Evolutionary conservation across 92 coral and sea anemone genomes (phyloP).

Genomic region (Porites cylindrica): DNA sequence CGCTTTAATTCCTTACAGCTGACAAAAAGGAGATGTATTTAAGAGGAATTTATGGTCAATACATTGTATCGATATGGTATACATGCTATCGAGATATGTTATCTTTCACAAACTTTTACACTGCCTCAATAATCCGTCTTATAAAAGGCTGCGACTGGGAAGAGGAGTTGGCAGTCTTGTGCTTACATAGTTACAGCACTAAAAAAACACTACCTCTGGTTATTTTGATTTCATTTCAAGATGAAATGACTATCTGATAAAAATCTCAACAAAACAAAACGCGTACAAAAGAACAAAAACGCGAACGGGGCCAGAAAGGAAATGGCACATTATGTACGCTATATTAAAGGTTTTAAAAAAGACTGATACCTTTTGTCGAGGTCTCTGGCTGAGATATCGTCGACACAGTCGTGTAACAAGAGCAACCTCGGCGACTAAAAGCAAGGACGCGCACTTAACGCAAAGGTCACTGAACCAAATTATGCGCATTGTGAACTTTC

Average conservation of each 20-base stretch:
- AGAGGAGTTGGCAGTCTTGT: background rate
- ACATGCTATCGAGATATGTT: background rate
- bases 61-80: background rate
- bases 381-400: background rate
- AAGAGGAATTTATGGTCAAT: background rate
- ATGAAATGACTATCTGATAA: constrained; percentile 50
- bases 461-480: constrained; percentile 18
- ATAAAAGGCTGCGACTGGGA: background rate
- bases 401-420: background rate
- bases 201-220: background rate
- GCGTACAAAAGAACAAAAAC: constrained; percentile 38
- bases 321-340: constrained; percentile 10
- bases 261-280: constrained; percentile 35
- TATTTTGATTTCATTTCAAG: constrained; percentile 34
- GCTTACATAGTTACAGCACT: background rate
- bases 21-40: constrained; percentile 7
- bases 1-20: constrained; percentile 16
- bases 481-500: background rate
- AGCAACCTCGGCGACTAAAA: background rate
- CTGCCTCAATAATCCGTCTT: background rate
- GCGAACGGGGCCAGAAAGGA: constrained; percentile 7
- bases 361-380: constrained; percentile 33
- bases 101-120: background rate
- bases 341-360: background rate
- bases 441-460: background rate